phyloP scores from a whole-genome alignment of 2,113 vertebrate genomes.

The Campylomormyrus numenius region DNA sequence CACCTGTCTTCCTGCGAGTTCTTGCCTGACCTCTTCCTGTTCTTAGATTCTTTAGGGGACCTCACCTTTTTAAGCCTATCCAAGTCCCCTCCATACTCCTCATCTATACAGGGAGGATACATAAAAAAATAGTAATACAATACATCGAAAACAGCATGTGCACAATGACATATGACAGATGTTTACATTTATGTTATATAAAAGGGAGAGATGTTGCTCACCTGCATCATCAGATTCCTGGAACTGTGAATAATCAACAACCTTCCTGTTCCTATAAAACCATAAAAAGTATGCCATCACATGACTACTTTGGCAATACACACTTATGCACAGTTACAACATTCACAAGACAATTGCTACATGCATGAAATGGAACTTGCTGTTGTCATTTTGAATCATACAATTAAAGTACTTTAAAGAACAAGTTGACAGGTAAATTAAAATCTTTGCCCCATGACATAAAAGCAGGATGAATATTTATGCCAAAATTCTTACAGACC shows the following conservation, averaged over 20 bases:
- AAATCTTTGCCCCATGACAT: background rate
- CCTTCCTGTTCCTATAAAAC: conserved; percentile 86
- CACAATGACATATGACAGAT: background rate
- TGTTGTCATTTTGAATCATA: background rate
- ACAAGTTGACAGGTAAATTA: background rate
- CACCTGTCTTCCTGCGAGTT: conserved; percentile 97
- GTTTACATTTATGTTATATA: background rate
- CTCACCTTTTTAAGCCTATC: conserved; percentile 91
- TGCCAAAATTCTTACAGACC: background rate
- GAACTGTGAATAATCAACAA: conserved; percentile 98
- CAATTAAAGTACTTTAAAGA: background rate
- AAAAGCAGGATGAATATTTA: background rate
- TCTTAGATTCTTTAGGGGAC: conserved; percentile 88
- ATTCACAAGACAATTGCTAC: background rate
- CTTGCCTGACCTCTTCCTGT: conserved; percentile 76
- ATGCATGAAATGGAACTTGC: background rate
- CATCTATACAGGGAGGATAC: conserved; percentile 61
- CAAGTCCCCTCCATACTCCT: conserved; percentile 82
- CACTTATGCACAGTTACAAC: background rate
- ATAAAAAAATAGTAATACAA: background rate
- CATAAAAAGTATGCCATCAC: background rate
- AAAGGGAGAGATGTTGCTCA: conserved; percentile 17
- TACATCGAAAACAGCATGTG: background rate
- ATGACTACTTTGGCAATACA: background rate
- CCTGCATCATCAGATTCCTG: conserved; percentile 91